These are phyloP conservation scores for Hylaea fasciaria DNA, from an alignment of 2,888 invertebrate species.

Conservation along the genomic window DNA sequence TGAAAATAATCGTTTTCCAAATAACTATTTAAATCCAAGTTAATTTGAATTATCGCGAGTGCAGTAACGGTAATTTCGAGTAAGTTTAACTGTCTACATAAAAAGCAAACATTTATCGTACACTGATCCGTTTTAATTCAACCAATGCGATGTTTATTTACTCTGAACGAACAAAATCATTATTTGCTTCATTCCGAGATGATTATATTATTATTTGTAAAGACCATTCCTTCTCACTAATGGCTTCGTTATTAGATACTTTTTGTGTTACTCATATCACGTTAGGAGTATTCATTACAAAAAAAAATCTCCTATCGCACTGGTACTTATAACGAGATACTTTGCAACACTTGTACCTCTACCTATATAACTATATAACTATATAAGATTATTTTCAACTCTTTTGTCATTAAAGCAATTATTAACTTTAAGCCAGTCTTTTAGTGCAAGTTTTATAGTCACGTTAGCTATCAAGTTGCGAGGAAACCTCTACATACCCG, in stretches of 20 bases:
- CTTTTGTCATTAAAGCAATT: conserved; percentile 24
- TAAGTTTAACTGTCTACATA: conserved; percentile 3
- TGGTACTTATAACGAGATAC: background rate
- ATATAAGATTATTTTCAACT: conserved; percentile 23
- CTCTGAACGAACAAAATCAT: conserved; percentile 16
- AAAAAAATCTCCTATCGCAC: background rate
- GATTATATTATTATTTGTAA: conserved; percentile 17
- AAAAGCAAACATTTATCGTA: conserved; percentile 10
- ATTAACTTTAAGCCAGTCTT: conserved; percentile 23
- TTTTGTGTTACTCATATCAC: background rate
- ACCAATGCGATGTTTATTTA: conserved; percentile 20
- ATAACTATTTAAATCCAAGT: too few relatives aligned
- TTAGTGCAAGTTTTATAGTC: conserved; percentile 27
- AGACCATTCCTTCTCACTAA: conserved; percentile 2
- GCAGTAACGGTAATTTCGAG: background rate
- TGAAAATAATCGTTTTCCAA: too few relatives aligned
- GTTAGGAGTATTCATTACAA: background rate
- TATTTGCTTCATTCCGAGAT: conserved; percentile 14
- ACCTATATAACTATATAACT: too few relatives aligned
- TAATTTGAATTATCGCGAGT: background rate
- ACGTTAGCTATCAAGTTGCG: conserved; percentile 24
- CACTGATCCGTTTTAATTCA: conserved; percentile 12
- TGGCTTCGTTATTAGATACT: conserved; percentile 4
- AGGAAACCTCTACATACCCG: conserved; percentile 4
- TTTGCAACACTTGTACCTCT: background rate